Percentiles rank a stretch among this genome's conserved stretches.
These are phyloP conservation scores for Cassiopea xamachana DNA, from an alignment of 30 jellyfish, hydroid and myxozoan genomes.

Conservation along the genomic window DNA sequence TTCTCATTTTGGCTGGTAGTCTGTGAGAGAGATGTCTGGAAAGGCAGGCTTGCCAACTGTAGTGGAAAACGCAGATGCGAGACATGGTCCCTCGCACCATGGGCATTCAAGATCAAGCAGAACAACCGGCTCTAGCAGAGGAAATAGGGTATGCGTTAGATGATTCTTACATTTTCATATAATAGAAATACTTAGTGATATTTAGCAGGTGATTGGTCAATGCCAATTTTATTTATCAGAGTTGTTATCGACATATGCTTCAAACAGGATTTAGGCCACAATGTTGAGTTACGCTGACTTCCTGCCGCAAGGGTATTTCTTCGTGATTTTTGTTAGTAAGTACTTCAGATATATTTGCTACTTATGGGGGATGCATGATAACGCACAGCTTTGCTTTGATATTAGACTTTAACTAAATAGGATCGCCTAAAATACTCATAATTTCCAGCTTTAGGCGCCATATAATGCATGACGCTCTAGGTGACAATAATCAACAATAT, in stretches of 20 bases:
- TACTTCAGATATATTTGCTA: too few species aligned
- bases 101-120: conserved; percentile 84
- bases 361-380: too few species aligned
- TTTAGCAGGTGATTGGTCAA: neutral
- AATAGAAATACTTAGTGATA: neutral
- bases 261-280: neutral
- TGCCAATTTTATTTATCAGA: neutral
- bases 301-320: neutral
- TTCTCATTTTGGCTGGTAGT: conserved; percentile 27
- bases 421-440: neutral
- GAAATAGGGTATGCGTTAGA: conserved; percentile 51
- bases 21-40: conserved; percentile 73
- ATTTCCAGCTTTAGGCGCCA: conserved; percentile 24
- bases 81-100: conserved; percentile 89
- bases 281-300: neutral
- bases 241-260: neutral
- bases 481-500: conserved; percentile 29
- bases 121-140: conserved; percentile 73
- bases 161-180: neutral
- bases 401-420: too few species aligned
- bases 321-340: neutral
- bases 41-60: conserved; percentile 79
- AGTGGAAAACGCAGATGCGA: conserved; percentile 81
- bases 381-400: too few species aligned
- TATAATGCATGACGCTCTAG: conserved; percentile 11